Percentiles rank a stretch among this genome's conserved stretches.
Evolutionary conservation across 1,140 invertebrate genomes (phyloP).

Genomic region (Drosophila pruinosa): DNA sequence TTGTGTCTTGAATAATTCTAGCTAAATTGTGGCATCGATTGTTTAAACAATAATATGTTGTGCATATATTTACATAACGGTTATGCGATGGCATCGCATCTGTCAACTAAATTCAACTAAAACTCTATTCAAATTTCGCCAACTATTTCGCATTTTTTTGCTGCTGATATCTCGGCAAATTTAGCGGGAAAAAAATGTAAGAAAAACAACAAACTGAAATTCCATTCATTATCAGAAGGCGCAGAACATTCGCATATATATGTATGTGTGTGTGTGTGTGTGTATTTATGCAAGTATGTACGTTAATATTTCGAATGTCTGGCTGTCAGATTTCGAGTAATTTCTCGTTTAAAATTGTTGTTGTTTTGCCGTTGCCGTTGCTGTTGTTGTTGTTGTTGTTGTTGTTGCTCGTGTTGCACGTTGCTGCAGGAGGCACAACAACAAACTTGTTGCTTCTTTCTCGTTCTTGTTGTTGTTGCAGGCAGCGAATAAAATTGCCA

Average conservation of each 20-base stretch:
- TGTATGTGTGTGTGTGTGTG: not conserved
- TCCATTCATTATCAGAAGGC: constrained; percentile 43
- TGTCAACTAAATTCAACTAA: constrained; percentile 20
- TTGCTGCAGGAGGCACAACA: constrained; percentile 5
- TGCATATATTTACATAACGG: not conserved
- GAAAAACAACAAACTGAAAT: constrained; percentile 30
- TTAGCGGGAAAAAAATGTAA: constrained; percentile 39
- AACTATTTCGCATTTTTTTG: constrained; percentile 15
- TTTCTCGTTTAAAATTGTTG: constrained; percentile 11
- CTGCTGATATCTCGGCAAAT: constrained; percentile 36
- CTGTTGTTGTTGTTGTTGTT: not conserved
- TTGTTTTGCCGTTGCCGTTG: not conserved
- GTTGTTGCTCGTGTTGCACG: constrained; percentile 8
- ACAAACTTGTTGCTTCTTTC: constrained; percentile 7
- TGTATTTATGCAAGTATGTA: constrained; percentile 4
- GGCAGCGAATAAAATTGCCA: constrained; percentile 35
- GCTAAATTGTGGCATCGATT: not conserved
- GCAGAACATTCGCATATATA: not conserved
- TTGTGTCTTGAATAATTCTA: constrained; percentile 2
- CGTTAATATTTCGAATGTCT: constrained; percentile 2
- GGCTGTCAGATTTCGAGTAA: constrained; percentile 33
- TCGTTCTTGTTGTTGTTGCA: constrained; percentile 9
- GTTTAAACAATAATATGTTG: not conserved
- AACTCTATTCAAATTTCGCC: constrained; percentile 39
- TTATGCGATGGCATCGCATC: too few relatives aligned